Percentiles rank a stretch among this genome's conserved stretches.
These are phyloP conservation scores for Scortum barcoo DNA, from an alignment of 2,113 vertebrate genomes.

Conservation along the genomic window DNA sequence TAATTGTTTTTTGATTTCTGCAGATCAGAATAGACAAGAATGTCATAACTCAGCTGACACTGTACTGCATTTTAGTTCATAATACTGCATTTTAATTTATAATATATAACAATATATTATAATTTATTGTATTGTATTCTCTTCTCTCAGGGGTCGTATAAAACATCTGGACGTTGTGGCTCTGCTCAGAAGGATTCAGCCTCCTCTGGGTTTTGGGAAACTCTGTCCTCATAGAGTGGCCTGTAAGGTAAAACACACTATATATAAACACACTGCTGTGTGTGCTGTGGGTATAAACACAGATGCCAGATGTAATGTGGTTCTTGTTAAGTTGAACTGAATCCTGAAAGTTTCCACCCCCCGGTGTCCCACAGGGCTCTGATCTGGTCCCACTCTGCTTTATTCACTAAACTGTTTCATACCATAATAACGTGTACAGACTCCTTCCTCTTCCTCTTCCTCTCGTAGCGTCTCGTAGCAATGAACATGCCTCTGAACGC, in stretches of 20 bases:
- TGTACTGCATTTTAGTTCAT: too few species aligned
- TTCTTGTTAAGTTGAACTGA: too few species aligned
- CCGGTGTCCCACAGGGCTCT: conserved; percentile 24
- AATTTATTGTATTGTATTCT: neutral
- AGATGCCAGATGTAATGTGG: too few species aligned
- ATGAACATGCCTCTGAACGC: conserved; percentile 95
- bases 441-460: neutral
- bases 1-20: too few species aligned
- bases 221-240: conserved; percentile 87
- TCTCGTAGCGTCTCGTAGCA: conserved; percentile 89
- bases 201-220: conserved; percentile 92
- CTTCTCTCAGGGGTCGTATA: conserved; percentile 77
- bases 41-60: too few species aligned
- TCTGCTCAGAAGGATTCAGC: conserved; percentile 91
- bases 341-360: too few species aligned
- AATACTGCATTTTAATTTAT: neutral
- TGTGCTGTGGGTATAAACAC: too few species aligned
- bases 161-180: conserved; percentile 92
- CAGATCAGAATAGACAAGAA: too few species aligned
- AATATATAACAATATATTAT: neutral
- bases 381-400: neutral
- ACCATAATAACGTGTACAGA: too few species aligned
- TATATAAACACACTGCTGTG: neutral
- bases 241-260: conserved; percentile 86
- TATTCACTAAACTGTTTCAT: too few species aligned